Percentiles rank a stretch among this genome's conserved stretches.
phyloP scores from a whole-genome alignment of 1,140 invertebrate genomes.

The Mizuhopecten yessoensis region DNA sequence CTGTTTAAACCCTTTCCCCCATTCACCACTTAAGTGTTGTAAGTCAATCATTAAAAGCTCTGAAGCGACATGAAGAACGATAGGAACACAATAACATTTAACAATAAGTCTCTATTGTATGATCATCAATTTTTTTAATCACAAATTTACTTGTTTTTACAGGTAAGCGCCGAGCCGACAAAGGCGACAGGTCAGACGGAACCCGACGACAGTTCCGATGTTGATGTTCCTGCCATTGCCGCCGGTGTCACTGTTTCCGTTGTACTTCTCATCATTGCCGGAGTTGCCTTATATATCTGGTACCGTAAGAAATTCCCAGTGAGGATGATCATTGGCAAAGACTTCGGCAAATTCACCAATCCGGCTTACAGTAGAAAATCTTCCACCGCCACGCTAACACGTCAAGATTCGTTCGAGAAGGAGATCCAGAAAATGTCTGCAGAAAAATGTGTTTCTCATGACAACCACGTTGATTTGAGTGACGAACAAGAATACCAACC shows the following conservation, averaged over 20 bases:
- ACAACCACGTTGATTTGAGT: slow-evolving; percentile 52
- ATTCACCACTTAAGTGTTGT: too few relatives aligned
- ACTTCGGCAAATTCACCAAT: slow-evolving; percentile 83
- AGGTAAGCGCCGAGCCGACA: background rate
- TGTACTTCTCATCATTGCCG: slow-evolving; percentile 51
- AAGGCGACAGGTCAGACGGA: background rate
- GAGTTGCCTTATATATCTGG: slow-evolving; percentile 62
- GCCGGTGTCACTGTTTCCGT: slow-evolving; percentile 62
- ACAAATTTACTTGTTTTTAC: slow-evolving; percentile 1
- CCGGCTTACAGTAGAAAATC: slow-evolving; percentile 77
- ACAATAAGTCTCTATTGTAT: too few relatives aligned
- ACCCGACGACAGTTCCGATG: background rate
- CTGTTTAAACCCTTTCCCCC: too few relatives aligned
- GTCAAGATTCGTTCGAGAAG: slow-evolving; percentile 45
- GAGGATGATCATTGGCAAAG: slow-evolving; percentile 80
- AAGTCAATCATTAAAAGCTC: too few relatives aligned
- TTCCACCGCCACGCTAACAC: slow-evolving; percentile 61
- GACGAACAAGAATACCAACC: slow-evolving; percentile 55
- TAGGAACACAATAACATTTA: too few relatives aligned
- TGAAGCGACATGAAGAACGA: too few relatives aligned
- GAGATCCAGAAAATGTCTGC: slow-evolving; percentile 47
- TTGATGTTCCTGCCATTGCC: slow-evolving; percentile 59
- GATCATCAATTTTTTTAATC: too few relatives aligned
- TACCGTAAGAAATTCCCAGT: slow-evolving; percentile 81
- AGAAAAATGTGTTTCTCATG: slow-evolving; percentile 44